These are phyloP conservation scores for Netelia melanura DNA, from an alignment of 2,888 invertebrate genomes.

Conservation along the genomic window DNA sequence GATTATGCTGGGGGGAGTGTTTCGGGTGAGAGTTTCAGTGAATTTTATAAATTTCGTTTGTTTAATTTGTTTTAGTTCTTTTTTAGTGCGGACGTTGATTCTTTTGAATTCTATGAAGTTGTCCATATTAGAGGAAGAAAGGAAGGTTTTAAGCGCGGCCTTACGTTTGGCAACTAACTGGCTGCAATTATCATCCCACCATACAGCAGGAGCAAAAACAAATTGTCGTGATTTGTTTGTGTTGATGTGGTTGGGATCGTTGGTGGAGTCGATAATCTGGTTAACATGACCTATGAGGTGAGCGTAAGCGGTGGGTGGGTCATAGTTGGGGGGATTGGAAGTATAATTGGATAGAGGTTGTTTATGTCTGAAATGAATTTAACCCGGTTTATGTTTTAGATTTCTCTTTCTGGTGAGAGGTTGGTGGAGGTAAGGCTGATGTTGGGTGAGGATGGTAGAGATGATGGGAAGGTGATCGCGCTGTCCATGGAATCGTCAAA, in stretches of 20 bases:
- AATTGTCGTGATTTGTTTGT: neutral
- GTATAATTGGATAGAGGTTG: neutral
- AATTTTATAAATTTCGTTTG: no score
- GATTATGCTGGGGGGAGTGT: no score
- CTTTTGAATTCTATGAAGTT: constrained; percentile 4
- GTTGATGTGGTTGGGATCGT: neutral
- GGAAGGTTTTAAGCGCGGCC: neutral
- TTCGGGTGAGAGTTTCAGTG: no score
- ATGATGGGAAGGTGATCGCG: constrained; percentile 20
- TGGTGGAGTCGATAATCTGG: neutral
- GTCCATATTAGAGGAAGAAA: neutral
- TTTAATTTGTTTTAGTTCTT: neutral
- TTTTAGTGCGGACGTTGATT: neutral
- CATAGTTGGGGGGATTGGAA: no score
- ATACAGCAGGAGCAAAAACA: neutral
- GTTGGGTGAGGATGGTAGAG: no score
- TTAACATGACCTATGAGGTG: neutral
- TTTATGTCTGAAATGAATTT: neutral
- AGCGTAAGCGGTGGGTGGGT: neutral
- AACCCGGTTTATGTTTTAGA: neutral
- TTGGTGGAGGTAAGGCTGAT: neutral
- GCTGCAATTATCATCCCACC: constrained; percentile 20
- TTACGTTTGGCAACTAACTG: neutral
- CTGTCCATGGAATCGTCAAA: constrained; percentile 37
- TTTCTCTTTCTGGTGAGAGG: neutral